A percentile compares a stretch with the other conserved stretches of the same genome.
phyloP scores from a whole-genome alignment of 64 coral and sea anemone genomes.

The Actinia equina region DNA sequence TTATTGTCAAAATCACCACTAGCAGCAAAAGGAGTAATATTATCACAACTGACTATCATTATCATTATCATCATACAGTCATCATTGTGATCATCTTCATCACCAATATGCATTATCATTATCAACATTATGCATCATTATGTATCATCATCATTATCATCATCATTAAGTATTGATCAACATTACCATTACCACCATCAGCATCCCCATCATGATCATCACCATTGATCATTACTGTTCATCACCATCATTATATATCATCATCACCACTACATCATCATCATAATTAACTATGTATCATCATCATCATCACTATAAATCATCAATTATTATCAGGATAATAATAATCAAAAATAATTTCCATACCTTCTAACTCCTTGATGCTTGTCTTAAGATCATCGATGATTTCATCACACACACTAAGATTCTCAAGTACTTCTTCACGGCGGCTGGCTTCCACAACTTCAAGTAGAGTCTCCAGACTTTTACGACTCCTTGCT shows the following conservation, averaged over 20 bases:
- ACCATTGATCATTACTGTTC: not conserved
- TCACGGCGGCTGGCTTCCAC: constrained; percentile 66
- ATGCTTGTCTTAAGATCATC: constrained; percentile 52
- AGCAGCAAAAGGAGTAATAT: not conserved
- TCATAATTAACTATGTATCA: not conserved
- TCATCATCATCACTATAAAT: constrained; percentile 1
- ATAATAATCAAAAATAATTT: too few relatives aligned
- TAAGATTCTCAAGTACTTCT: constrained; percentile 77
- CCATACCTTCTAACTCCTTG: constrained; percentile 74
- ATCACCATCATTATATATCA: too few relatives aligned
- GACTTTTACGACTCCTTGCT: constrained; percentile 75
- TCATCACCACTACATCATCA: too few relatives aligned
- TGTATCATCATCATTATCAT: too few relatives aligned
- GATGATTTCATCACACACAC: constrained; percentile 56
- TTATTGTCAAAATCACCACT: not conserved
- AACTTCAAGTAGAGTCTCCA: constrained; percentile 69
- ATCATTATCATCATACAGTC: not conserved
- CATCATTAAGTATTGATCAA: not conserved
- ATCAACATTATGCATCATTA: too few relatives aligned
- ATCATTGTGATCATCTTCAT: not conserved
- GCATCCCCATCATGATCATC: not conserved
- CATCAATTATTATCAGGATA: not conserved
- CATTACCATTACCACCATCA: not conserved
- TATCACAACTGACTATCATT: not conserved
- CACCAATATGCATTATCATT: not conserved